Evolutionary conservation across 2,888 invertebrate species (phyloP).

Genomic region (Hypena proboscidalis): DNA sequence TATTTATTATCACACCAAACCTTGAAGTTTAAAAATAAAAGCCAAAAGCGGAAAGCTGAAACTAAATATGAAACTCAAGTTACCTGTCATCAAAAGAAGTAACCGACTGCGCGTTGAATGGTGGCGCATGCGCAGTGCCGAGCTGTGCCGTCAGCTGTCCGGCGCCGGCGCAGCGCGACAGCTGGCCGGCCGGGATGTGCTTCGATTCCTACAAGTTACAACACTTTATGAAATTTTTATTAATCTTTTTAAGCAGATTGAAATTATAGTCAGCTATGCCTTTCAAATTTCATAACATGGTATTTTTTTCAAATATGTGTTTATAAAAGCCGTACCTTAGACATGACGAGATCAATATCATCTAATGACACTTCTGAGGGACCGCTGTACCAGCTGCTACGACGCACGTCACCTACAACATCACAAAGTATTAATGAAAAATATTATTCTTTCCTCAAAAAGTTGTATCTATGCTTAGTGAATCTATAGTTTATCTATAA

Average conservation of each 20-base stretch:
- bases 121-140: slow-evolving; percentile 20
- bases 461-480: no score
- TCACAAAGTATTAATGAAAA: not conserved
- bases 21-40: not conserved
- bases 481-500: no score
- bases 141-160: slow-evolving; percentile 46
- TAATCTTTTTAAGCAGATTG: no score
- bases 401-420: slow-evolving; percentile 61
- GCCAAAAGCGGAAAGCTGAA: not conserved
- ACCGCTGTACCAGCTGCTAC: slow-evolving; percentile 77
- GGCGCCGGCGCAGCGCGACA: slow-evolving; percentile 59
- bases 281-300: no score
- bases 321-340: slow-evolving; percentile 56
- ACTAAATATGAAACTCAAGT: no score
- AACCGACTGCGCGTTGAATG: slow-evolving; percentile 19
- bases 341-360: slow-evolving; percentile 74
- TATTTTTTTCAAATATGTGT: no score
- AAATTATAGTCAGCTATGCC: no score
- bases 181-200: slow-evolving; percentile 46
- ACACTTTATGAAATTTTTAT: not conserved
- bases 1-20: no score
- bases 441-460: no score
- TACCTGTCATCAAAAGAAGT: slow-evolving; percentile 37
- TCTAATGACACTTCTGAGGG: slow-evolving; percentile 75
- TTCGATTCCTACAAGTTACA: slow-evolving; percentile 46